Base-by-base conservation (phyloP, 1,140 invertebrate species). In the Bombus difficillimus region DNA sequence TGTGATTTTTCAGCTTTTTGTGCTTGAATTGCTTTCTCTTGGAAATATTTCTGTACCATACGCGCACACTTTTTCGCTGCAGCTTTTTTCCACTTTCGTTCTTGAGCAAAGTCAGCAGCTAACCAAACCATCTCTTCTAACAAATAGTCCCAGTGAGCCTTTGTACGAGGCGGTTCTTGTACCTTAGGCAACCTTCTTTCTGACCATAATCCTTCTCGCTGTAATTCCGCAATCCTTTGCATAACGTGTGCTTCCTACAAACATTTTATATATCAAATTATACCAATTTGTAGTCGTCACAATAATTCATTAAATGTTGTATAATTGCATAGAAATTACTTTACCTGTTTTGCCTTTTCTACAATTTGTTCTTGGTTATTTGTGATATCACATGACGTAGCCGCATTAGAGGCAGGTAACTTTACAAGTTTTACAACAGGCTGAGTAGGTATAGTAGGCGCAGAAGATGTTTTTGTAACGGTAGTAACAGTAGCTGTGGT, bases 51-150 rank as follows among this genome's bases (percentile, higher is more conserved):
- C 92, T 98, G 98, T 74, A 99, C 98, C 96, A 99, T 99, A 89
- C 97, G 96, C 22, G 97, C 97, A 93, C 97, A 98, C 95, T 99
- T 99, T 95, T 98, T 99, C 1, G 99, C 98, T 15, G 98, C 97
- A 73, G 97, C 97, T 95, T 99, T 99, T 93, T 99, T 99, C 98
- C 98, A 99, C 94, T 99, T 99, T 74, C 99, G 96, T 95, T 99
- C 99, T 94, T 99, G 98, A 53, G 98, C 98, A 96, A 99, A 99
- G 95, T 99, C 99, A 34, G 98, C 98, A 62, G 99, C 98, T 77
- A 99, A 96, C 99, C 99, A 99, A 39, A 98, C 97, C 98, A 99
- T 99, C 95, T 99, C 99, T 94, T 99, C 99, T 18, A 99, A 94
- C 74, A 99, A 96, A 95, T 99, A 99, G 94, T 99, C 99, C 99